phyloP scores from a whole-genome alignment of 2,888 invertebrate species.

The Thysanoteuthis rhombus region DNA sequence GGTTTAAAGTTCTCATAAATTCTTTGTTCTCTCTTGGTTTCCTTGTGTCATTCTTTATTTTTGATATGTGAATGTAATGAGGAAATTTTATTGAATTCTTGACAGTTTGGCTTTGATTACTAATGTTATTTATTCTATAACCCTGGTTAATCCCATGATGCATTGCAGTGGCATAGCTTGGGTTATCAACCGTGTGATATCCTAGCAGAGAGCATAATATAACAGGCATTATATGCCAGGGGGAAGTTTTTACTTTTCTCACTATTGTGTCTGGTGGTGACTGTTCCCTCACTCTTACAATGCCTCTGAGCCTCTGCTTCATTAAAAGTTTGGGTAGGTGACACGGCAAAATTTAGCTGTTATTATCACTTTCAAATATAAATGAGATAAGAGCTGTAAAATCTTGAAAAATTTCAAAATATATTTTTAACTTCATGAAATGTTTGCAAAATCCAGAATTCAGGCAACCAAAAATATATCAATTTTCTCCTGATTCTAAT shows the following conservation, averaged over 20 bases:
- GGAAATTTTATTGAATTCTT: neutral
- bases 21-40: neutral
- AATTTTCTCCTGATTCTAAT: no score
- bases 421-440: neutral
- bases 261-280: no score
- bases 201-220: no score
- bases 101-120: neutral
- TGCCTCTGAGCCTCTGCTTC: neutral
- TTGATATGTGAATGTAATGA: neutral
- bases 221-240: no score
- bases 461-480: no score
- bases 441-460: neutral
- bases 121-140: neutral
- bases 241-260: no score
- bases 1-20: slow-evolving; percentile 12
- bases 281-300: no score
- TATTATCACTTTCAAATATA: neutral
- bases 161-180: no score
- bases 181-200: no score
- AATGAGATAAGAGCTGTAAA: no score
- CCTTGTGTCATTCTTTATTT: neutral
- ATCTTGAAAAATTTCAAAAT: neutral
- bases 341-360: neutral
- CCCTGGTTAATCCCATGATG: neutral
- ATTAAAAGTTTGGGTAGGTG: neutral